Percentiles rank a stretch among this genome's conserved stretches.
phyloP scores from a whole-genome alignment of 1,140 invertebrate species.

The Rhynchophorus ferrugineus region DNA sequence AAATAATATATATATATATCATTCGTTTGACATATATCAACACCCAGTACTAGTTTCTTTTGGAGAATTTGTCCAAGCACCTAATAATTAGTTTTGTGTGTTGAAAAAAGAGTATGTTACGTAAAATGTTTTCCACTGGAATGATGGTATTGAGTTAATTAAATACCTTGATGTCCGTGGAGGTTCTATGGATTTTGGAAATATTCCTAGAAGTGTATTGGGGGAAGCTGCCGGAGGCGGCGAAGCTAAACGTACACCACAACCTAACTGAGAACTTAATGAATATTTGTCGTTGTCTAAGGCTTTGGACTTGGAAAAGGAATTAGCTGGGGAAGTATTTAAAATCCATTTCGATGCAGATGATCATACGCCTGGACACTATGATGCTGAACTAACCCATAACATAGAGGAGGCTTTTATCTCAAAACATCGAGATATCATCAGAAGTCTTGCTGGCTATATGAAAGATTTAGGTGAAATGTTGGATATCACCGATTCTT shows the following conservation, averaged over 20 bases:
- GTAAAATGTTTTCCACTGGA: too few species aligned
- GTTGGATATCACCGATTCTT: slow-evolving; percentile 48
- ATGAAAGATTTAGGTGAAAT: slow-evolving; percentile 61
- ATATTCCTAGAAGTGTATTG: slow-evolving; percentile 24
- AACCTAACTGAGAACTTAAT: slow-evolving; percentile 44
- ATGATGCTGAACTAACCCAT: slow-evolving; percentile 61
- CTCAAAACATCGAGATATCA: slow-evolving; percentile 53
- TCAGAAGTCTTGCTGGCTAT: slow-evolving; percentile 63
- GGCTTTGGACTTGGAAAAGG: slow-evolving; percentile 67
- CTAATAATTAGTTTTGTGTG: too few species aligned
- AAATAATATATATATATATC: too few species aligned
- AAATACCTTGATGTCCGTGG: slow-evolving; percentile 69
- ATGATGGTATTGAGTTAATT: slow-evolving; percentile 63
- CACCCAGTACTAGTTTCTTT: too few species aligned
- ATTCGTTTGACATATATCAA: too few species aligned
- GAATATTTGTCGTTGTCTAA: slow-evolving; percentile 62
- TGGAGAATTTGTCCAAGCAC: too few species aligned
- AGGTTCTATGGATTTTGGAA: slow-evolving; percentile 45
- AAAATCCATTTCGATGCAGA: slow-evolving; percentile 53
- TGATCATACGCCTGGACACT: slow-evolving; percentile 41
- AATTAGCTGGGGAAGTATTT: slow-evolving; percentile 57
- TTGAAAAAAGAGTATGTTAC: too few species aligned
- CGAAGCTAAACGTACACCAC: slow-evolving; percentile 31
- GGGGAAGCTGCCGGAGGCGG: slow-evolving; percentile 16
- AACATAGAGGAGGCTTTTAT: slow-evolving; percentile 69